These are phyloP conservation scores for Oreonectes daqikongensis DNA, from an alignment of 2,797 vertebrate genomes.

Conservation along the genomic window DNA sequence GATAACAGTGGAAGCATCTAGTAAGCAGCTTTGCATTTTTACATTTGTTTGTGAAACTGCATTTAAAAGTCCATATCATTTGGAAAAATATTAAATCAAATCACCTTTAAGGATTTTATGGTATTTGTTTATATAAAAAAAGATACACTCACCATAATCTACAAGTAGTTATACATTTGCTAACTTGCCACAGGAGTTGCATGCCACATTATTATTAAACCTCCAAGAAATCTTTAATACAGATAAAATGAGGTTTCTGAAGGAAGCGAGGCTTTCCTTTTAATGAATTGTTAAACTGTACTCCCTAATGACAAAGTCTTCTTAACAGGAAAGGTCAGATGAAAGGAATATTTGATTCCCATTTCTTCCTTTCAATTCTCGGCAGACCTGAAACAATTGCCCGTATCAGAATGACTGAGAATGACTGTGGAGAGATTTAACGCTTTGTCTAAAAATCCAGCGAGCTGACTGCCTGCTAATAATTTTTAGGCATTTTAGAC, in stretches of 20 bases:
- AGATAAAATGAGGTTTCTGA: conserved; percentile 51
- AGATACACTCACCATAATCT: background rate
- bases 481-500: conserved; percentile 3
- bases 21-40: too few relatives aligned
- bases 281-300: conserved; percentile 52
- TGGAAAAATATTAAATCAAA: background rate
- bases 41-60: too few relatives aligned
- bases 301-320: conserved; percentile 39
- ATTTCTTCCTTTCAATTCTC: conserved; percentile 29
- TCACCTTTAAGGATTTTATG: background rate
- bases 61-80: background rate
- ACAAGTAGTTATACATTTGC: background rate
- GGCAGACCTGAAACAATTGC: conserved; percentile 38
- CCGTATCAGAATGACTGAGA: conserved; percentile 12
- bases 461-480: background rate
- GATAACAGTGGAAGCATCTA: too few relatives aligned
- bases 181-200: background rate
- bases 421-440: background rate
- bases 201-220: conserved; percentile 10
- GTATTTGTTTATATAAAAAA: background rate
- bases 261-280: conserved; percentile 44
- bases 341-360: conserved; percentile 42
- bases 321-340: conserved; percentile 38
- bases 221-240: conserved; percentile 21
- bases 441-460: background rate